phyloP scores from a whole-genome alignment of 2,113 vertebrate genomes.

The Emydura subglobosa region DNA sequence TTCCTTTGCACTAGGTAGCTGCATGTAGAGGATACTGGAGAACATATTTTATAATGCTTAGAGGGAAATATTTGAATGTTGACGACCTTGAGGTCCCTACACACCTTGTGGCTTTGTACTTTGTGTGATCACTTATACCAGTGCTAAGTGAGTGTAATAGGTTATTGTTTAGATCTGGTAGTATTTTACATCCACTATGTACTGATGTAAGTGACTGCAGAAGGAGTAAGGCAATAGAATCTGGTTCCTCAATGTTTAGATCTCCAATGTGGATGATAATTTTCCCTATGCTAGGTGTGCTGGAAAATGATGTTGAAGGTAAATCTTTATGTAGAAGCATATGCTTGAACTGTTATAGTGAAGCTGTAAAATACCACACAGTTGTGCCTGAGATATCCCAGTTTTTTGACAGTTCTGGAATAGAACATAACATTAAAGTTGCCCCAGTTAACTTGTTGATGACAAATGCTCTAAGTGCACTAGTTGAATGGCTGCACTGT shows the following conservation, averaged over 20 bases:
- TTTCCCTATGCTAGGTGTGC: neutral
- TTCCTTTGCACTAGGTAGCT: neutral
- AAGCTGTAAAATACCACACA: neutral
- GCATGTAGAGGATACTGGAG: neutral
- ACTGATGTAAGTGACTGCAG: no score
- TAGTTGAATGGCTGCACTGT: neutral
- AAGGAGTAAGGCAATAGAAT: neutral
- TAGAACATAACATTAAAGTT: no score
- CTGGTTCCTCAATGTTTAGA: neutral
- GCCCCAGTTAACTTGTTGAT: neutral
- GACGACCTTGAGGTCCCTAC: neutral
- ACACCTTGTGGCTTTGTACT: neutral
- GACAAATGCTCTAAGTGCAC: neutral
- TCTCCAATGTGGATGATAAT: neutral
- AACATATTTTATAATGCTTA: neutral
- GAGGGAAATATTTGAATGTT: neutral
- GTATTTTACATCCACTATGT: neutral
- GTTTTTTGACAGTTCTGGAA: neutral
- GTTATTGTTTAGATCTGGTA: neutral
- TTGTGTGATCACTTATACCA: neutral
- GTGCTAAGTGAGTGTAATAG: neutral
- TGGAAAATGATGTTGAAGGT: neutral
- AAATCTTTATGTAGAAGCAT: neutral
- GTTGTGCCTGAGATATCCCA: neutral
- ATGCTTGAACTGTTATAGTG: no score